Percentiles rank a stretch among this genome's conserved stretches.
Evolutionary conservation across 37 sponge, comb jelly and placozoan species (phyloP).

Genomic region (Petrosia ficiformis): DNA sequence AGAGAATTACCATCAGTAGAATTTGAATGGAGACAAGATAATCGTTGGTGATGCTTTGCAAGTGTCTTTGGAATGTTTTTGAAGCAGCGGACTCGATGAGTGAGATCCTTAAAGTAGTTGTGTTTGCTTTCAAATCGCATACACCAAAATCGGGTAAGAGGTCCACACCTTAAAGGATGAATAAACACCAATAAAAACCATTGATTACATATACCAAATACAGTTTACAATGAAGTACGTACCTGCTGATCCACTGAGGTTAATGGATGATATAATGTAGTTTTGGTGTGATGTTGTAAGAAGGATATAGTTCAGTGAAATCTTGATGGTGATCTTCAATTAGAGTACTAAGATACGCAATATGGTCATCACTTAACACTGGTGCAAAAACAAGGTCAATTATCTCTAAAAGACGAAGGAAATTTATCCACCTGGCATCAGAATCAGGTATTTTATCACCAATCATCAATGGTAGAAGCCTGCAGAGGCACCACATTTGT

Average conservation of each 20-base stretch:
- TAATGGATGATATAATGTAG: constrained; percentile 1
- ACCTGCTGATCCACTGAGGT: constrained; percentile 18
- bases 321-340: constrained; percentile 30
- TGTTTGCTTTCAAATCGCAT: constrained; percentile 70
- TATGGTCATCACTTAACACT: background rate
- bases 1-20: too few species aligned
- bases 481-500: constrained; percentile 57
- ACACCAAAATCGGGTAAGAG: constrained; percentile 52
- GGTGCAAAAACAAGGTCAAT: constrained; percentile 51
- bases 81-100: constrained; percentile 11
- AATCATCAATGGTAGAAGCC: constrained; percentile 60
- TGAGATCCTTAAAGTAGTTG: constrained; percentile 44
- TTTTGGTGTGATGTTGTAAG: background rate
- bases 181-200: background rate
- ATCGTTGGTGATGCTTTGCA: constrained; percentile 35
- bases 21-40: constrained; percentile 30
- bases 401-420: constrained; percentile 37
- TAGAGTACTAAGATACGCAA: constrained; percentile 12
- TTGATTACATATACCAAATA: background rate
- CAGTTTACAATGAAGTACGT: too few species aligned
- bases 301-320: constrained; percentile 17
- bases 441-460: constrained; percentile 47
- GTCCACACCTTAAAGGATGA: constrained; percentile 50
- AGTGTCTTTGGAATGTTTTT: constrained; percentile 53
- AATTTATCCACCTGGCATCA: constrained; percentile 42